These are phyloP conservation scores for Embiotoca jacksoni DNA, from an alignment of 2,113 vertebrate species.

Conservation along the genomic window DNA sequence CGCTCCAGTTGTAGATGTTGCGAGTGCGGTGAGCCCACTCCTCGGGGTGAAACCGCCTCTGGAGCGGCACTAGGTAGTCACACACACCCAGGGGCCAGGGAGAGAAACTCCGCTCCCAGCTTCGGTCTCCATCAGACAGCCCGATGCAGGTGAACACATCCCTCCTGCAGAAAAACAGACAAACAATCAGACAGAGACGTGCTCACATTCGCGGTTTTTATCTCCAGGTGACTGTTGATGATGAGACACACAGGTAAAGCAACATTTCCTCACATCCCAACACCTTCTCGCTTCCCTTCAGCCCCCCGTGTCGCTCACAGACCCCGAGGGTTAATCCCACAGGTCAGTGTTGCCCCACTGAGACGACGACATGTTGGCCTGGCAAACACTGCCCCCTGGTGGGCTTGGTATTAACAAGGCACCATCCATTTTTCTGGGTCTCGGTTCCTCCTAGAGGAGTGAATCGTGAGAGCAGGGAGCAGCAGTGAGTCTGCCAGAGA, in stretches of 20 bases:
- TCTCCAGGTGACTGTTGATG: constrained; percentile 6
- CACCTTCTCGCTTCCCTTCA: constrained; percentile 28
- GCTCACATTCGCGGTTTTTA: background rate
- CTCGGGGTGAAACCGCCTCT: constrained; percentile 86
- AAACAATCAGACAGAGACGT: background rate
- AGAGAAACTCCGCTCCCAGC: constrained; percentile 89
- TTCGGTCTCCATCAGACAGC: constrained; percentile 92
- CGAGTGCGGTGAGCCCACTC: constrained; percentile 88
- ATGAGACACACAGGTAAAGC: background rate
- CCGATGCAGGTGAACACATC: constrained; percentile 94
- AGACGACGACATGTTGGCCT: constrained; percentile 72
- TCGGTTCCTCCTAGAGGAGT: constrained; percentile 43
- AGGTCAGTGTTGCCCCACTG: constrained; percentile 73
- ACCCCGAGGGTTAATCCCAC: constrained; percentile 68
- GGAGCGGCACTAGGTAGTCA: constrained; percentile 89
- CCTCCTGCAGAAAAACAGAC: constrained; percentile 82
- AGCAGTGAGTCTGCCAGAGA: constrained; percentile 54
- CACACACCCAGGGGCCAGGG: constrained; percentile 95
- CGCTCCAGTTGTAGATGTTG: constrained; percentile 94
- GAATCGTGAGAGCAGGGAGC: constrained; percentile 50
- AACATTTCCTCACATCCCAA: constrained; percentile 16
- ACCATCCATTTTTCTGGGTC: constrained; percentile 29
- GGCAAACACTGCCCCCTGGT: constrained; percentile 88
- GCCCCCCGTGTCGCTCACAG: constrained; percentile 15
- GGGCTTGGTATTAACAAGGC: constrained; percentile 77